Base-by-base conservation (phyloP, 2,113 vertebrate genomes). In the Turnix velox region DNA sequence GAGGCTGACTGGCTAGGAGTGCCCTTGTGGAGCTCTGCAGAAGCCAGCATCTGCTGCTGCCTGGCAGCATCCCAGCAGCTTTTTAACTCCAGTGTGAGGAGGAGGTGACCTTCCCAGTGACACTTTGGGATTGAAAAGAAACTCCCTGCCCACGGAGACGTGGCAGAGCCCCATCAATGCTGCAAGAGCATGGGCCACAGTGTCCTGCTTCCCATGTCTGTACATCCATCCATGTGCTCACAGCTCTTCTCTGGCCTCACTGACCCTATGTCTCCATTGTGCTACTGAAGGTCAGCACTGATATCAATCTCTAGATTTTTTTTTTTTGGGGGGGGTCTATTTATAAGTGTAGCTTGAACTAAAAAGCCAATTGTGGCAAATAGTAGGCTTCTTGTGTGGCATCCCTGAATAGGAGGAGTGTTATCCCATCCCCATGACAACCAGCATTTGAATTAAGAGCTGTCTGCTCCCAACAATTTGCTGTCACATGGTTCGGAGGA, bases 371-470 rank as follows among this genome's bases (percentile, higher is more conserved):
- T 90, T 89, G 77, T 92, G 52, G 74, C 33, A 25, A 52, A 89
- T 45, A 91, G 81, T 22, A 35, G 84, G 86, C 86, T 86, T 77
- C 93, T 85, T 95, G 82, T 93, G 91, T 49, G 88, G 90, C 51
- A 80, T 78, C 90, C 71, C 61, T 20, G 90, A 90, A 63, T 23
- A 71, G 92, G 95, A 84, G 82, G 46, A 88, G 73, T 92, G 90
- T 88, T 95, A 40, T 87, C 84, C 90, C 25, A 6, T 98, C 88
- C 90, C 97, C 91, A 97, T 97, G 97, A 93, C 97, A 96, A 97
- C 96, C 6, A 88, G 68, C 68, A 95, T 96, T 94, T 97, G 94
- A 95, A 96, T 96, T 93, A 94, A 88, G 74, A 94, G 63, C 86
- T 39, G 57, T 73, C 89, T 96, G 59, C 95, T 91, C 77, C 7